Evolutionary conservation across 2,888 invertebrate species (phyloP).

Genomic region (Leptopterna dolabrata): DNA sequence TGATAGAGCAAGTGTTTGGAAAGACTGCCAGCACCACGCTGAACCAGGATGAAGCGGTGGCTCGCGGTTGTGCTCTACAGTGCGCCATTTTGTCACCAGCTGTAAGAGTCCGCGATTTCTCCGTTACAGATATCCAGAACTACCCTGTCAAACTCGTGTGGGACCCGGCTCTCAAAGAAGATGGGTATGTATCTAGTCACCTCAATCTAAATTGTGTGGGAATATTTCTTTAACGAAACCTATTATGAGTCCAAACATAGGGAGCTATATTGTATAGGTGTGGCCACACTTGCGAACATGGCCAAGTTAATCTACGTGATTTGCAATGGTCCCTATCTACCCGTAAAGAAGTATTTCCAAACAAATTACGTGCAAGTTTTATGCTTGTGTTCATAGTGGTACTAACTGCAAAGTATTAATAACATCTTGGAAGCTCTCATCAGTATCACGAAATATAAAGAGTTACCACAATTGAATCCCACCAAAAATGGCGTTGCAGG

Average conservation of each 20-base stretch:
- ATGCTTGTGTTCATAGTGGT: no score
- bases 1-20: conserved; percentile 88
- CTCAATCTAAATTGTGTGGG: no score
- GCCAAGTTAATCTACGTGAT: no score
- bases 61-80: conserved; percentile 92
- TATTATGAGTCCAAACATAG: not conserved
- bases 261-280: no score
- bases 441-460: no score
- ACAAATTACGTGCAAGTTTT: no score
- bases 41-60: conserved; percentile 97
- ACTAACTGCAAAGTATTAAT: no score
- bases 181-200: conserved; percentile 68
- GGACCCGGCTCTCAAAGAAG: conserved; percentile 76
- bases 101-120: conserved; percentile 95
- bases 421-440: no score
- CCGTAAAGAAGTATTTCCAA: no score
- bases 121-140: conserved; percentile 90
- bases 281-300: no score
- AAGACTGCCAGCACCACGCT: conserved; percentile 92
- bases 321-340: not conserved
- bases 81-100: conserved; percentile 98
- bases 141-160: conserved; percentile 88
- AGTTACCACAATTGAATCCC: not conserved
- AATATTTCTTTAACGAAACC: no score
- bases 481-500: conserved; percentile 14